A percentile compares a stretch with the other conserved stretches of the same genome.
Conservation (phyloP, 53 echinoderm and acorn worm genomes). For the Temnopleurus reevesii region DNA sequence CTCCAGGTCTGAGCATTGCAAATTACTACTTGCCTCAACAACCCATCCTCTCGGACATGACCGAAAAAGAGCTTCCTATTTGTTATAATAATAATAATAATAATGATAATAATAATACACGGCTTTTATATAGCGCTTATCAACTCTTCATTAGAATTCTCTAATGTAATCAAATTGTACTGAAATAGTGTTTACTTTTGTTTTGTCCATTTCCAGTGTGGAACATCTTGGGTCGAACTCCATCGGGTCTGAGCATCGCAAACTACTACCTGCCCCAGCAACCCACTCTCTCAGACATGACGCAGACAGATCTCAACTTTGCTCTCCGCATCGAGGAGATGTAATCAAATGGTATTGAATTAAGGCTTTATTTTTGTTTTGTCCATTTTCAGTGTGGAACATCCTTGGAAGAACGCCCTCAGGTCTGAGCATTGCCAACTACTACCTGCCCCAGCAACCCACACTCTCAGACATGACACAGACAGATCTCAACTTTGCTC, state of each 20-base stretch:
- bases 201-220: constrained; percentile 79
- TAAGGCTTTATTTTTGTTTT: too few species aligned
- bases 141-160: too few species aligned
- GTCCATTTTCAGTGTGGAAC: constrained; percentile 74
- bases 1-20: constrained; percentile 82
- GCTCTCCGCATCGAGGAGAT: constrained; percentile 93
- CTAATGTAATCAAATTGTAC: too few species aligned
- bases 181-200: too few species aligned
- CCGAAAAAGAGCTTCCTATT: too few species aligned
- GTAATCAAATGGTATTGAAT: too few species aligned
- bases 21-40: constrained; percentile 92
- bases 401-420: constrained; percentile 80
- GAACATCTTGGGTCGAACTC: constrained; percentile 82
- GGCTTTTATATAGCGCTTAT: too few species aligned
- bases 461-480: constrained; percentile 98
- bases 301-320: constrained; percentile 98
- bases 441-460: constrained; percentile 96
- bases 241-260: constrained; percentile 86
- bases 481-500: constrained; percentile 98
- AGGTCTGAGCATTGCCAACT: constrained; percentile 88
- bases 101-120: too few species aligned
- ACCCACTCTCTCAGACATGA: constrained; percentile 97
- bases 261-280: constrained; percentile 97
- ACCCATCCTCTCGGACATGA: constrained; percentile 94
- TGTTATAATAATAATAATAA: too few species aligned